phyloP scores from a whole-genome alignment of 2,888 invertebrate genomes.

The Drosophila subquinaria region DNA sequence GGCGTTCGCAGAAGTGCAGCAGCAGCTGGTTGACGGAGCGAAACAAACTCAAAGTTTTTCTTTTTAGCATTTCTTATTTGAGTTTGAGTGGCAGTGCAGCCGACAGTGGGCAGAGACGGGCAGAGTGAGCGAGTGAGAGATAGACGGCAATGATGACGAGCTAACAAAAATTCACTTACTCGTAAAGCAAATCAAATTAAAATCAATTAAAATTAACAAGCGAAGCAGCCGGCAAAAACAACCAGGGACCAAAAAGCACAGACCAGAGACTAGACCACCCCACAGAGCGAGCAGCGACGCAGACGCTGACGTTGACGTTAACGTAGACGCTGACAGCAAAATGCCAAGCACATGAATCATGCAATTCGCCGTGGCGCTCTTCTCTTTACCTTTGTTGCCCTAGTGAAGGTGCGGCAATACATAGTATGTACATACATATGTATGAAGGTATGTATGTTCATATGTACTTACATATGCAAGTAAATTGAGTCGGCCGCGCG shows the following conservation, averaged over 20 bases:
- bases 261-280: constrained; percentile 42
- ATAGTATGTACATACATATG: no score
- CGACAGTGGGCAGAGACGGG: neutral
- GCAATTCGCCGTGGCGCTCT: constrained; percentile 43
- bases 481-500: constrained; percentile 34
- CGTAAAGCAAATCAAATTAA: constrained; percentile 72
- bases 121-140: neutral
- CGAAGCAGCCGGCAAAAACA: constrained; percentile 51
- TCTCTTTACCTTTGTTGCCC: constrained; percentile 42
- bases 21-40: constrained; percentile 9
- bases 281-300: constrained; percentile 31
- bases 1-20: constrained; percentile 25
- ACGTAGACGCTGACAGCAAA: constrained; percentile 41
- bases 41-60: constrained; percentile 19
- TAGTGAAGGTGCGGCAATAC: constrained; percentile 60
- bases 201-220: constrained; percentile 79
- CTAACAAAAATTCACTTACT: constrained; percentile 63
- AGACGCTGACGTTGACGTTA: constrained; percentile 10
- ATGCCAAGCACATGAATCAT: constrained; percentile 72
- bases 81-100: constrained; percentile 10
- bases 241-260: constrained; percentile 13
- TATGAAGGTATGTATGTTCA: neutral
- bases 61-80: constrained; percentile 16
- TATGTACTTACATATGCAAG: constrained; percentile 16
- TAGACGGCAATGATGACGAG: constrained; percentile 23